Conservation (phyloP, 2,888 invertebrate genomes). For the Cylindroiulus punctatus region DNA sequence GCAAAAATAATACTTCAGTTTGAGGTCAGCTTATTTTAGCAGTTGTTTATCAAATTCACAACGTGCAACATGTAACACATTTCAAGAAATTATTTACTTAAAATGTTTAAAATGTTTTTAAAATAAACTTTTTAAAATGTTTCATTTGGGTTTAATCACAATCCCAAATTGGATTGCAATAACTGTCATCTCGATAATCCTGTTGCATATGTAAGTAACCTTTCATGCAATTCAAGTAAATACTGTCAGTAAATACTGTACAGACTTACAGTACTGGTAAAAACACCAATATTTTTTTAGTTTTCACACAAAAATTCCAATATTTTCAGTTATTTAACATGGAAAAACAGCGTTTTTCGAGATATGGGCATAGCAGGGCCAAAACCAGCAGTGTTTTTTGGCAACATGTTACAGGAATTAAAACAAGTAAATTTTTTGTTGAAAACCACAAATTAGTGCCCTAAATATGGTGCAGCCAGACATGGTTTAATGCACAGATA, state of each 20-base stretch:
- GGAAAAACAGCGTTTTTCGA: background rate
- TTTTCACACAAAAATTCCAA: too few species aligned
- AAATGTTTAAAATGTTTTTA: background rate
- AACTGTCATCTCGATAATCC: background rate
- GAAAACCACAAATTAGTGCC: too few species aligned
- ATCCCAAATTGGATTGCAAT: background rate
- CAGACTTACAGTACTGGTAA: too few species aligned
- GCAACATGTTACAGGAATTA: background rate
- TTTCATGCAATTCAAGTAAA: too few species aligned
- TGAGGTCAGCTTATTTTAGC: background rate
- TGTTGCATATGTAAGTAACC: background rate
- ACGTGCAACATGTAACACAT: background rate
- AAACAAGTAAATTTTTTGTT: background rate
- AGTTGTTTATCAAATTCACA: background rate
- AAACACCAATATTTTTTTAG: too few species aligned
- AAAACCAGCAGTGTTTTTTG: background rate
- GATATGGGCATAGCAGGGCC: background rate
- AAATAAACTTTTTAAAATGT: background rate
- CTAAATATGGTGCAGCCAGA: too few species aligned
- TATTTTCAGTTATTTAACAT: background rate
- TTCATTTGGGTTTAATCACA: background rate
- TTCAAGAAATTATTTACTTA: background rate
- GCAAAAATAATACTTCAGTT: background rate
- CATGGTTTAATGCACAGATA: too few species aligned
- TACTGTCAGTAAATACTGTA: too few species aligned